Evolutionary conservation across 2,888 invertebrate species (phyloP).

Genomic region (Aquatica leii): DNA sequence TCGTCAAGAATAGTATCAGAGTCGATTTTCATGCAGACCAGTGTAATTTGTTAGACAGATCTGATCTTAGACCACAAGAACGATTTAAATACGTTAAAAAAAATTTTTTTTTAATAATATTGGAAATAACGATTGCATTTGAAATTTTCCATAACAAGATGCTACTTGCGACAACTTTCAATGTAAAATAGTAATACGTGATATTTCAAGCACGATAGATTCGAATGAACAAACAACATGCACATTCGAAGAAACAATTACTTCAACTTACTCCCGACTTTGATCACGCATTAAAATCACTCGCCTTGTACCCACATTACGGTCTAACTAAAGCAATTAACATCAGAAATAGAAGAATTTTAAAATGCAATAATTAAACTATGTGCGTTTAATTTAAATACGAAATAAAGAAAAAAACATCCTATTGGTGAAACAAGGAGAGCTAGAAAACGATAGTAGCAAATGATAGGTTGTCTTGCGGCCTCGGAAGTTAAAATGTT

Average conservation of each 20-base stretch:
- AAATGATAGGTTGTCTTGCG: slow-evolving; percentile 58
- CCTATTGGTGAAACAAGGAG: slow-evolving; percentile 54
- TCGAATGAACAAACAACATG: slow-evolving; percentile 35
- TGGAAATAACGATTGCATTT: no score
- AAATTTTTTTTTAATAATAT: no score
- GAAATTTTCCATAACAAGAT: no score
- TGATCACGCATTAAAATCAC: slow-evolving; percentile 35
- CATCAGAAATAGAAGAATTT: not conserved
- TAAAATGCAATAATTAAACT: no score
- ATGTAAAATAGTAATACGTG: no score
- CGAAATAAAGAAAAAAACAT: slow-evolving; percentile 58
- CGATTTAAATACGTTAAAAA: no score
- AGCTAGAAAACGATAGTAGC: slow-evolving; percentile 47
- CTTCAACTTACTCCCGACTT: slow-evolving; percentile 31
- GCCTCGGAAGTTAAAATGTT: slow-evolving; percentile 60
- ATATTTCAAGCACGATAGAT: slow-evolving; percentile 7
- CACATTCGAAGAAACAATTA: slow-evolving; percentile 40
- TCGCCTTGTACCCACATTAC: not conserved
- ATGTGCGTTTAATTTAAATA: slow-evolving; percentile 49
- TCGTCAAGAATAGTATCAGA: no score
- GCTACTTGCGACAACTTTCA: no score
- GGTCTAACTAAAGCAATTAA: not conserved
- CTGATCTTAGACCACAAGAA: no score
- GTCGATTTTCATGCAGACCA: no score
- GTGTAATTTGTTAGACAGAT: no score